Base-by-base conservation (phyloP, 2,797 vertebrate genomes). In the Gallinago nigripennis region DNA sequence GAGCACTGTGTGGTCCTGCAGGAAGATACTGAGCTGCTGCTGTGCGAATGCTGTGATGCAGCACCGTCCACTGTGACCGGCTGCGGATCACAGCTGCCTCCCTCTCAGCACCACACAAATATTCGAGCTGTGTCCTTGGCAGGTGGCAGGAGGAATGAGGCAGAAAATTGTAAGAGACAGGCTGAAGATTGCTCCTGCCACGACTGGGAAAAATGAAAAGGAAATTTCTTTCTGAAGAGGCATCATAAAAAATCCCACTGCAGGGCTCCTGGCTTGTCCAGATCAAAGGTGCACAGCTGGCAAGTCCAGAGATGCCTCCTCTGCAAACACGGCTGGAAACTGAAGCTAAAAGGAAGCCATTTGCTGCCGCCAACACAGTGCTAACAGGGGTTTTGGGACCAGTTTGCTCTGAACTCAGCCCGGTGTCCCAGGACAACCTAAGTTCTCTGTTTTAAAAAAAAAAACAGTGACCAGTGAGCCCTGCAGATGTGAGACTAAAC, bases 131-230 rank as follows among this genome's bases (percentile, higher is more conserved):
- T 80, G 81, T 90, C 94, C 78, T 95, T 88, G 86, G 90, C 95
- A 96, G 89, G 87, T 92, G 64, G 45, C n/a, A 76, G 45, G 30
- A 90, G 30, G 64, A 95, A 92, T 71, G 88, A 95, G 88, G 93
- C 86, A 88, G 78, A 94, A 95, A 94, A 96, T 61, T 5, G 0
- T 66, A 73, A 61, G 48, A 94, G 83, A 86, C 92, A 87, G 86
- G 61, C 81, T 87, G 63, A 86, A 88, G 86, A 75, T 57, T 82
- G 64, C 53, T 92, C 31, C 92, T 91, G 93, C 93, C 88, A 93
- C 90, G 75, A 48, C 53, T 82, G 86, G 94, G 94, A 91, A 84
- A 79, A 88, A 90, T 46, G 16, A 73, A 76, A 90, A 91, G 86
- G 82, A 92, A 91, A 91, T 94, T 83, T 86, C 31, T 43, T 60